Evolutionary conservation across 1,140 invertebrate species (phyloP).

Genomic region (Pseudomyrmex gracilis): DNA sequence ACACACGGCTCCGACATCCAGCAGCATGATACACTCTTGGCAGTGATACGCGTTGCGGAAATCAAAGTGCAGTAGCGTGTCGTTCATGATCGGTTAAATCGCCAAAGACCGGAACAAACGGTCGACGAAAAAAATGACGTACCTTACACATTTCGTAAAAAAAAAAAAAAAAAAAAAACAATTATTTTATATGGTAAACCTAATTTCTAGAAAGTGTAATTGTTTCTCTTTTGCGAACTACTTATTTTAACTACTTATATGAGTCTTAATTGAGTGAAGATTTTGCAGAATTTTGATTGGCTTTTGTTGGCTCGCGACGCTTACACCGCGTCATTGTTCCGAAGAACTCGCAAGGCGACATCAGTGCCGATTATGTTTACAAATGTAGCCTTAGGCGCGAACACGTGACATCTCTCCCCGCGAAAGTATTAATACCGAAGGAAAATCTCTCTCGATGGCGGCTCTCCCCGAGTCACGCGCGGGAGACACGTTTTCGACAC

Average conservation of each 20-base stretch:
- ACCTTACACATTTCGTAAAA: no score
- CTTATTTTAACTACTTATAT: no score
- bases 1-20: conserved; percentile 14
- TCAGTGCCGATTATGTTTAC: conserved; percentile 11
- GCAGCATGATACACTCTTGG: conserved; percentile 12
- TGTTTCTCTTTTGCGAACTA: no score
- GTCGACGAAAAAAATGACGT: no score
- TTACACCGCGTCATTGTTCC: neutral
- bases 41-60: conserved; percentile 11
- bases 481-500: neutral
- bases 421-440: conserved; percentile 38
- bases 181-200: no score
- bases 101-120: neutral
- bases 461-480: neutral
- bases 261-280: no score
- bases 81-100: neutral
- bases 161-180: neutral
- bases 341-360: neutral
- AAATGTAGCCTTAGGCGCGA: neutral
- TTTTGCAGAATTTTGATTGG: neutral
- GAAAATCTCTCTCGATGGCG: conserved; percentile 33
- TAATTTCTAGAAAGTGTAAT: no score
- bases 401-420: neutral
- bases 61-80: neutral
- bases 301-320: neutral